Conservation (phyloP, 2,113 vertebrate genomes). For the Panurus biarmicus region DNA sequence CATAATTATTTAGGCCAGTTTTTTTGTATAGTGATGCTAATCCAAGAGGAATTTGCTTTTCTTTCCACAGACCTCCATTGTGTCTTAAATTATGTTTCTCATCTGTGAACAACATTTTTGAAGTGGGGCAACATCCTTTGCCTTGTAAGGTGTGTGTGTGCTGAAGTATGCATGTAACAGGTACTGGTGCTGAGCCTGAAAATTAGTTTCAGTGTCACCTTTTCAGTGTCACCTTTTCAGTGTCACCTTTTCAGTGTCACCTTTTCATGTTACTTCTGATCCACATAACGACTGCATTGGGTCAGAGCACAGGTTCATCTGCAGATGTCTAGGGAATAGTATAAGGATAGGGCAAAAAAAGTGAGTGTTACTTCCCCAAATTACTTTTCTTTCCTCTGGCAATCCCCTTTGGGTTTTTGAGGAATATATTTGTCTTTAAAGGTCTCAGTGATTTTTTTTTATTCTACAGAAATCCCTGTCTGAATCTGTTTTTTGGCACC, state of each 20-base stretch:
- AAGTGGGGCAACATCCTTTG: not conserved
- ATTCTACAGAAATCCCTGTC: not conserved
- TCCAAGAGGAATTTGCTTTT: not conserved
- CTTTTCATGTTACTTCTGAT: not conserved
- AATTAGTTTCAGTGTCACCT: not conserved
- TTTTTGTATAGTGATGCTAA: not conserved
- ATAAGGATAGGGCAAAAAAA: not conserved
- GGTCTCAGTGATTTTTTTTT: not conserved
- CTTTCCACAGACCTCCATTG: not conserved
- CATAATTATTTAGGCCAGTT: not conserved
- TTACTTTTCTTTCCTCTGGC: not conserved
- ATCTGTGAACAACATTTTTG: not conserved
- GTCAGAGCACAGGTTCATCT: not conserved
- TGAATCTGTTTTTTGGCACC: not conserved
- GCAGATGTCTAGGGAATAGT: not conserved
- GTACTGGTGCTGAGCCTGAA: not conserved
- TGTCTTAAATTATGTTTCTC: not conserved
- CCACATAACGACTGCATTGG: not conserved
- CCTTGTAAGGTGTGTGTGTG: not conserved
- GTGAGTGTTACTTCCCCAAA: not conserved
- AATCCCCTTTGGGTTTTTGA: not conserved
- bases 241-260: not conserved
- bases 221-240: too few relatives aligned
- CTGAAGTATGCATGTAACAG: not conserved
- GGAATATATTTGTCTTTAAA: not conserved